Base-by-base conservation (phyloP, 2,888 invertebrate species). In the Agrochola lychnidis region DNA sequence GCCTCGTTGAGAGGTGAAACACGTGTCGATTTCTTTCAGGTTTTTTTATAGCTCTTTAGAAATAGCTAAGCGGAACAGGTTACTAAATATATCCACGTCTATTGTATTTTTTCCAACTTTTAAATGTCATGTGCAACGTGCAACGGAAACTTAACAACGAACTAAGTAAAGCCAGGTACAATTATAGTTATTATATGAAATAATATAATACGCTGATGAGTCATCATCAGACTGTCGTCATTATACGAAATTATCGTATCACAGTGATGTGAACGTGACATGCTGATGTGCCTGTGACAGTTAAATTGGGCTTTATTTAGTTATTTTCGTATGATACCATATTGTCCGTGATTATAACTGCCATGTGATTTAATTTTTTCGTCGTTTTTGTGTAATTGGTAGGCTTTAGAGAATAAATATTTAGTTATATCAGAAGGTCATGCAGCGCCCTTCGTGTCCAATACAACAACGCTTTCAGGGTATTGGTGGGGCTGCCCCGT, bases 221-320 rank as follows among this genome's bases (percentile, higher is more conserved):
- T 75, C 61, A 67, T 82, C 82, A 78, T 82, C 78, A 76, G 53
- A 62, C 62, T 74, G 83, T 81, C 80, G 64, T 77, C 48, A 82
- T 81, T 78, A 78, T 25, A 78, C 56, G 56, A 59, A 75, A 84
- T 87, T 83, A 85, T 85, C 72, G 69, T 76, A 79, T 82, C 70
- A 78, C 36, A 61, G 36, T n/a, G n/a, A 45, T 36, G 16, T 63
- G 62, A 70, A 77, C 76, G 59, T n/a, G 45, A 64, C 64, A 25
- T 12, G 42, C 10, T 82, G 66, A 86, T 70, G 70, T 45, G n/a
- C 5, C 10, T 61, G 36, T 84, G 87, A 84, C 84, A 75, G 16
- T 6, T 3, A 75, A 75, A 86, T 86, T 82, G 45, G 61, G 7
- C 10, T 42, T 64, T 61, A 71, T 78, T 77, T 64, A 62, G 73